Base-by-base conservation (phyloP, 2,888 invertebrate species). In the Phlogophora meticulosa region DNA sequence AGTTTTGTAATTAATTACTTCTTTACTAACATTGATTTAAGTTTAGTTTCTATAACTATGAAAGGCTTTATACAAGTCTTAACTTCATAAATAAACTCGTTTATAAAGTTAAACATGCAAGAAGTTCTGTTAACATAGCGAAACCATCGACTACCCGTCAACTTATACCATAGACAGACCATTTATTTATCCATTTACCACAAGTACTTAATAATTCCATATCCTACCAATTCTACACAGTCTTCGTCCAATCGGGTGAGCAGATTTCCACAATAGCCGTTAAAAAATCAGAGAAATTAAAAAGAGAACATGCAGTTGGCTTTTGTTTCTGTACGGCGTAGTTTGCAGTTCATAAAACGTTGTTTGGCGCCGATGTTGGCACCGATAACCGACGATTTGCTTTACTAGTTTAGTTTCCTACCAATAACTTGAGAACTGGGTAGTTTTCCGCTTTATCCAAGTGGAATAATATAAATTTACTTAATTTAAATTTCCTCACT, bases 311-410 rank as follows among this genome's bases (percentile, higher is more conserved):
- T 46, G 42, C 36, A 51, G 51, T 57, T 62, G 57, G 60, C 52
- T 52, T 67, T 77, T 68, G 57, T 71, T 71, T 52, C 15, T 46
- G 1, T 13, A 20, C 43, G 22, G 17, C 43, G 34, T 36, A 57
- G 63, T 80, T 74, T 28, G 48, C 57, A 74, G 45, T 66, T 60
- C 74, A 76, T 76, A 68, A 71, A 74, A 24, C 38, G 24, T 48
- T 65, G 56, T 61, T 40, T 38, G 45, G 59, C 55, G 49, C 49
- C 40, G 20, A 20, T n/a, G 22, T 15, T 38, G 43, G 58, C 28
- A 24, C 48, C 40, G 34, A 22, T 40, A 55, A 32, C 20, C 10
- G 22, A 36, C 36, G 24, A 61, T 74, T 77, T 65, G 45, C 32
- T 80, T 48, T 10, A 61, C 28, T 24, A 53, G 13, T 63, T n/a